Percentiles rank a stretch among this genome's conserved stretches.
Conservation (phyloP, 1,140 invertebrate genomes). For the Pseudomyrmex pallidus region DNA sequence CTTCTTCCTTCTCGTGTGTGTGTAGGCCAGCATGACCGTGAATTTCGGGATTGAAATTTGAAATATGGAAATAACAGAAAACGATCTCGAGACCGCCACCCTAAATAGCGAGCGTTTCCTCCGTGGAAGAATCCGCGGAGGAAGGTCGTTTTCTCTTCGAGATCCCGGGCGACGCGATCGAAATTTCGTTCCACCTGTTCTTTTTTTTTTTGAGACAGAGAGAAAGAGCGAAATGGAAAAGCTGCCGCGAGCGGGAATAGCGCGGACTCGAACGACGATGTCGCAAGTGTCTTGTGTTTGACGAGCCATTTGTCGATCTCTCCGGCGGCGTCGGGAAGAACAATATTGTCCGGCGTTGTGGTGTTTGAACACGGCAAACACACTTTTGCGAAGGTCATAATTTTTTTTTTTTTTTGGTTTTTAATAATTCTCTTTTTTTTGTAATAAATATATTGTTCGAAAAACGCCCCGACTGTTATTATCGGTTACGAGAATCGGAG, state of each 20-base stretch:
- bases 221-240: slow-evolving; percentile 10
- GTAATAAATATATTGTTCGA: background rate
- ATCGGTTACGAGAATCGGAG: background rate
- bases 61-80: slow-evolving; percentile 78
- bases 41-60: slow-evolving; percentile 80
- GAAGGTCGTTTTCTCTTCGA: slow-evolving; percentile 22
- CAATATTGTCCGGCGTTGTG: slow-evolving; percentile 47
- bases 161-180: background rate
- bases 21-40: slow-evolving; percentile 37
- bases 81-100: slow-evolving; percentile 63
- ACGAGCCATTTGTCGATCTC: slow-evolving; percentile 55
- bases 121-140: background rate
- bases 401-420: slow-evolving; percentile 14
- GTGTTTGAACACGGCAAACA: slow-evolving; percentile 47
- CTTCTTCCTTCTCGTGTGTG: slow-evolving; percentile 9
- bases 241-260: slow-evolving; percentile 10
- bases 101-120: slow-evolving; percentile 31
- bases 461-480: background rate
- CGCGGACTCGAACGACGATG: slow-evolving; percentile 7
- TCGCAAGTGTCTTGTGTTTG: slow-evolving; percentile 49
- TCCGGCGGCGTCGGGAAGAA: slow-evolving; percentile 32
- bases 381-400: slow-evolving; percentile 17
- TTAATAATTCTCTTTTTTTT: slow-evolving; percentile 25
- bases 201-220: too few relatives aligned
- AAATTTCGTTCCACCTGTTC: background rate